Base-by-base conservation (phyloP, 2,113 vertebrate species). In the Chloropsis hardwickii region DNA sequence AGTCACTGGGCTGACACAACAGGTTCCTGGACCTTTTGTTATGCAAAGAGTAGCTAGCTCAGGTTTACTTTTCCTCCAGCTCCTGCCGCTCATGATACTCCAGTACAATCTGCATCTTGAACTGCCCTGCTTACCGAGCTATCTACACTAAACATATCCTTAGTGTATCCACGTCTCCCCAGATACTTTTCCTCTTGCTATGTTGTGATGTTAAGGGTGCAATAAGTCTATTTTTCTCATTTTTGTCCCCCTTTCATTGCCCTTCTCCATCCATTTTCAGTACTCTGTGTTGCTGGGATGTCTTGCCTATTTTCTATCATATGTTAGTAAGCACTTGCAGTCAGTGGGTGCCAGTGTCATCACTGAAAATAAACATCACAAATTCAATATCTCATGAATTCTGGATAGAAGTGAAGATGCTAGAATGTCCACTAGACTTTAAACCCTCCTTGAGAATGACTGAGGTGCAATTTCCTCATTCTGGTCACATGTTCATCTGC, bases 141-240 rank as follows among this genome's bases (percentile, higher is more conserved):
- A 8, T 11, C 23, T 6, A 16, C 23, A 29, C 15, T 58, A 28
- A 65, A n/a, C 0, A 0, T 60, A 29, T 39, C 33, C 28, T 66
- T 44, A 51, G n/a, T 33, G 21, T 19, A 60, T 37, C 10, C 39
- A 23, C 37, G 74, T 79, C 8, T 84, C 17, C 6, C 2, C 21
- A 50, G 22, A 37, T 60, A 9, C 9, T 66, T 84, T 61, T 80
- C 8, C 7, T 40, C 25, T 29, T 40, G 15, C 12, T 56, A 8
- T 40, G 84, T 58, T 79, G 15, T 53, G 20, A 70, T 71, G 33
- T 4, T n/a, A 18, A 72, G 7, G 9, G 24, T 37, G 31, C 12
- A 67, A 53, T 6, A 57, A 61, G 73, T 25, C 15, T 48, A 7
- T 73, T 79, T 71, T 64, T 16, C 50, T 56, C 2, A 2, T 31